Evolutionary conservation across 1,140 invertebrate species (phyloP), one percentile per base, ranked within the genome.

Genomic region (Drosophila miranda): DNA sequence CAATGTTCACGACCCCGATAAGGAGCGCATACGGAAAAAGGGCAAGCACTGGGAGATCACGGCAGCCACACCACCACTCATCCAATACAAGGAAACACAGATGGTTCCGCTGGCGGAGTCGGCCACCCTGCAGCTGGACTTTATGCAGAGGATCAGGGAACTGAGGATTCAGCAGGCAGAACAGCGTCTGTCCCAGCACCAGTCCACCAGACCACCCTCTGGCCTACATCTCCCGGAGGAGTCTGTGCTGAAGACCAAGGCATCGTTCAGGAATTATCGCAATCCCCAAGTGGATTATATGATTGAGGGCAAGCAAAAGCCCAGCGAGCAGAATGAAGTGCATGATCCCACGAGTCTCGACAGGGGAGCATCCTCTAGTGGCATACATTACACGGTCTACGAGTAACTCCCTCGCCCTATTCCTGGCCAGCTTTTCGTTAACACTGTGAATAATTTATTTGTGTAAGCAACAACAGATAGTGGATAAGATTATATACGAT

Each of bases 41-140:
- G 79, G 78, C 50, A 93, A 93, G 88, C 75, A 94, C 78, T 95
- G 94, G 94, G 95, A 95, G 90, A 89, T 94, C 3, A 95, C 94
- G 2, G 93, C 95, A 41, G 95, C 95, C 13, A 95, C 95, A n/a
- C 95, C 93, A 13, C 93, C 93, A 6, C 92, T 92, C 0, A 92
- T 92, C 38, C 78, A 79, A 42, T 74, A 91, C 55, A 76, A 72
- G 19, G 84, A 72, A 14, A 61, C 75, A 11, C 82, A 91, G 56
- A 16, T 90, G 41, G 62, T 91, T n/a, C 74, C 86, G 5, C 50
- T 91, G 21, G 66, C 78, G 2, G 90, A 91, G 49, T 91, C 90
- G 0, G 81, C 89, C 7, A 69, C 62, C 13, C 50, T 91, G n/a
- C 89, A 91, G 48, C 9, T 69, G 1, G 64, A 75, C 43, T 90